phyloP scores from a whole-genome alignment of 2,888 invertebrate species.

The Cataglyphis altisquamis region DNA sequence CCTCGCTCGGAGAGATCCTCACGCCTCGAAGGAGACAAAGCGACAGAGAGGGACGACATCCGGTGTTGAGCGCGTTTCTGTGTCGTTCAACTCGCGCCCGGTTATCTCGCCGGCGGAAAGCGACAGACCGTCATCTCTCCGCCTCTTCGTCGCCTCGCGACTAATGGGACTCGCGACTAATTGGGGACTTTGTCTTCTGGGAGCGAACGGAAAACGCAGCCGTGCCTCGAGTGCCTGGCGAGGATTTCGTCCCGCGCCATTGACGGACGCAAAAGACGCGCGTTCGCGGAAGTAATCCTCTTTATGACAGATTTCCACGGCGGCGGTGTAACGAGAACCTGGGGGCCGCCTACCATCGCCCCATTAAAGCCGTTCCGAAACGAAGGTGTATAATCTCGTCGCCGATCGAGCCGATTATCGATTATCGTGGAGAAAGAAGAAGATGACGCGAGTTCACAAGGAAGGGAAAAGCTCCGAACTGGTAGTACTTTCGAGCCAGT shows the following conservation, averaged over 20 bases:
- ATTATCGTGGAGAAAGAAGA: neutral
- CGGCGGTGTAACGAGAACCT: conserved; percentile 21
- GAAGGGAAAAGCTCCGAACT: neutral
- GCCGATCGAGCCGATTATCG: conserved; percentile 31
- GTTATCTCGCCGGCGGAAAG: conserved; percentile 73
- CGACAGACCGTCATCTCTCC: conserved; percentile 57
- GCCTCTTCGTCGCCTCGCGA: conserved; percentile 26
- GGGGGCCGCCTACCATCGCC: neutral
- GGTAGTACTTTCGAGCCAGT: neutral
- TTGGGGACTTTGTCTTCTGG: conserved; percentile 56
- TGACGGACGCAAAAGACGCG: conserved; percentile 18
- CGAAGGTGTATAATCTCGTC: conserved; percentile 6
- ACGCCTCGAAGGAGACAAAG: conserved; percentile 76
- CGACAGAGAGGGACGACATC: conserved; percentile 77
- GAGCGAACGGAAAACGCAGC: conserved; percentile 41
- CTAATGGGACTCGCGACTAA: conserved; percentile 57
- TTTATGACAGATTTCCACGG: conserved; percentile 35
- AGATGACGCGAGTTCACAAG: neutral
- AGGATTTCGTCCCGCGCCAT: conserved; percentile 47
- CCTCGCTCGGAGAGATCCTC: conserved; percentile 57
- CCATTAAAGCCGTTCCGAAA: conserved; percentile 13
- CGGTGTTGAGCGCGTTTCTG: conserved; percentile 69
- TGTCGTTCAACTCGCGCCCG: conserved; percentile 75
- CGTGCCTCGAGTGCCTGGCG: conserved; percentile 29
- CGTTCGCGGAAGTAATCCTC: conserved; percentile 29